phyloP scores from a whole-genome alignment of 92 coral and sea anemone species.

The Meandrina meandrites region DNA sequence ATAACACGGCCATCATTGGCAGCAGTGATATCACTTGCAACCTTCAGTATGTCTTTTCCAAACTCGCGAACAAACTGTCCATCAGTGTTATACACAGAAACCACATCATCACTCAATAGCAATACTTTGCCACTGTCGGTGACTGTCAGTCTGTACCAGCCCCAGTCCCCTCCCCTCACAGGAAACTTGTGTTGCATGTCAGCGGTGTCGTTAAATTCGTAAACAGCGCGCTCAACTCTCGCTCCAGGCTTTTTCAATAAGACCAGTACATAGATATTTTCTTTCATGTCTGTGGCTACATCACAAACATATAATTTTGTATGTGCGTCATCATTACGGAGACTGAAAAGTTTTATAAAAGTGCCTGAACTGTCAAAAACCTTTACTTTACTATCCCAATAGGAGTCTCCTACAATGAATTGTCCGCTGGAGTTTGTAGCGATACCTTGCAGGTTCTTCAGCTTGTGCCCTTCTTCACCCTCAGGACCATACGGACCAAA shows the following conservation, averaged over 20 bases:
- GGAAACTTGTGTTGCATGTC: constrained; percentile 36
- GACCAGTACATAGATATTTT: too few species aligned
- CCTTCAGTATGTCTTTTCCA: background rate
- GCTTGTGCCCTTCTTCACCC: too few species aligned
- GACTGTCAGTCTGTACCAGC: constrained; percentile 24
- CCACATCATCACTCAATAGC: constrained; percentile 8
- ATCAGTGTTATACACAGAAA: constrained; percentile 29
- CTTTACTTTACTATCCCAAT: constrained; percentile 8
- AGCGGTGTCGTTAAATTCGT: constrained; percentile 33
- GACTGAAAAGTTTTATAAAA: constrained; percentile 13
- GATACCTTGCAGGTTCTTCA: constrained; percentile 15
- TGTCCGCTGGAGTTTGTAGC: constrained; percentile 33
- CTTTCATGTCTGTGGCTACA: too few species aligned
- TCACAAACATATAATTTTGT: too few species aligned
- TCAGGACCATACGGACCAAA: too few species aligned
- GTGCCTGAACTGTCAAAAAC: constrained; percentile 28
- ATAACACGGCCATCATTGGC: too few species aligned
- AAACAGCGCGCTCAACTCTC: too few species aligned
- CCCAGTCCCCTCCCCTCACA: constrained; percentile 24
- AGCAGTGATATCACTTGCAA: too few species aligned
- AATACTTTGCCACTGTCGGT: constrained; percentile 25
- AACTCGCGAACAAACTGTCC: constrained; percentile 10
- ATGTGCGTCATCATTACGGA: background rate
- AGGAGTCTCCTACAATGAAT: background rate
- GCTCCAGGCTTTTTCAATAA: too few species aligned